Conservation (phyloP, 2,113 vertebrate genomes). For the Oenanthe oenanthe region DNA sequence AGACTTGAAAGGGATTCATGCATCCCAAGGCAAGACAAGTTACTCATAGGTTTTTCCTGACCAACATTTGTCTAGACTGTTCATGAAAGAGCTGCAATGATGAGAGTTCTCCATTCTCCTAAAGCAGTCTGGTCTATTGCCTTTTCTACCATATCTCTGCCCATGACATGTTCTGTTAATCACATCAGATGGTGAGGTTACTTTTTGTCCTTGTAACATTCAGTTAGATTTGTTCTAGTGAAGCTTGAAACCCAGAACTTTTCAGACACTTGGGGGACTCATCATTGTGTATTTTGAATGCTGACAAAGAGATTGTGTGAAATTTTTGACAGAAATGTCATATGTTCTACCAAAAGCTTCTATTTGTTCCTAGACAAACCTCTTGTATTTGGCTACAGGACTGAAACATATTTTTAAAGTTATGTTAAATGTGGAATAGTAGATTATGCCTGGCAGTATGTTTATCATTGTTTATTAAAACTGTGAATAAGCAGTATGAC, state of each 20-base stretch:
- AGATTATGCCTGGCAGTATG: constrained; percentile 1
- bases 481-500: constrained; percentile 32
- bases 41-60: neutral
- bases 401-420: neutral
- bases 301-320: neutral
- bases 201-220: neutral
- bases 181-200: neutral
- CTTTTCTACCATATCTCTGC: neutral
- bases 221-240: neutral
- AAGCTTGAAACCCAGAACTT: neutral
- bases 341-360: neutral
- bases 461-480: constrained; percentile 28
- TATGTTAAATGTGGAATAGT: constrained; percentile 4
- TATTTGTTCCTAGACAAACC: neutral
- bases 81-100: neutral
- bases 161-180: neutral
- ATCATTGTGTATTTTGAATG: neutral
- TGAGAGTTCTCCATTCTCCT: neutral
- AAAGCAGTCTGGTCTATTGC: neutral
- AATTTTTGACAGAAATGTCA: neutral
- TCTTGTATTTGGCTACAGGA: neutral
- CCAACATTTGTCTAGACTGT: neutral
- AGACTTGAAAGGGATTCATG: neutral
- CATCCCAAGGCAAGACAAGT: neutral
- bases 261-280: neutral